These are phyloP conservation scores for Oxyruncus cristatus DNA, from an alignment of 2,113 vertebrate species.

Conservation along the genomic window DNA sequence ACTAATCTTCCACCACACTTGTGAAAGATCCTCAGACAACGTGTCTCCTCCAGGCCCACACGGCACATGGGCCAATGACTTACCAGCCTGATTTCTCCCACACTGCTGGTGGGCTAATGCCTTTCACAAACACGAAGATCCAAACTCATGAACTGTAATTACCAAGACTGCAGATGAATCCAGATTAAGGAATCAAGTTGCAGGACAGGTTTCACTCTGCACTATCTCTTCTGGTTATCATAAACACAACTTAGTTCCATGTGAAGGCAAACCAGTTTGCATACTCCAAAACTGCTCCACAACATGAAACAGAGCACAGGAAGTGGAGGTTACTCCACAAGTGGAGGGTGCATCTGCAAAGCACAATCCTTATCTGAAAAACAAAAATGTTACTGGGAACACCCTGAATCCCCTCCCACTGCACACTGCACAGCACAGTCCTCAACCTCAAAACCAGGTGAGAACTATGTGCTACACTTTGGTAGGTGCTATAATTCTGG, in stretches of 20 bases:
- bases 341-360: neutral
- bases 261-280: neutral
- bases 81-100: neutral
- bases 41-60: neutral
- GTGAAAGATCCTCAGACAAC: neutral
- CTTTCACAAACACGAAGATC: neutral
- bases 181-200: neutral
- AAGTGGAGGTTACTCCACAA: neutral
- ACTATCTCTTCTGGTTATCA: slow-evolving; percentile 10
- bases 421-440: neutral
- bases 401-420: neutral
- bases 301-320: neutral
- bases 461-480: neutral
- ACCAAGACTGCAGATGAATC: neutral
- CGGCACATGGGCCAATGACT: neutral
- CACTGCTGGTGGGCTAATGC: neutral
- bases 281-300: neutral
- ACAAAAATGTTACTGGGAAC: neutral
- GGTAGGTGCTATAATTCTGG: neutral
- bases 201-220: slow-evolving; percentile 20
- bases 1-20: neutral
- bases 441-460: neutral
- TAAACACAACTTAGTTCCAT: neutral
- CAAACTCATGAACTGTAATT: neutral
- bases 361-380: neutral